Evolutionary conservation across 2,113 vertebrate genomes (phyloP).

Genomic region (Apistogramma diplotaenia): DNA sequence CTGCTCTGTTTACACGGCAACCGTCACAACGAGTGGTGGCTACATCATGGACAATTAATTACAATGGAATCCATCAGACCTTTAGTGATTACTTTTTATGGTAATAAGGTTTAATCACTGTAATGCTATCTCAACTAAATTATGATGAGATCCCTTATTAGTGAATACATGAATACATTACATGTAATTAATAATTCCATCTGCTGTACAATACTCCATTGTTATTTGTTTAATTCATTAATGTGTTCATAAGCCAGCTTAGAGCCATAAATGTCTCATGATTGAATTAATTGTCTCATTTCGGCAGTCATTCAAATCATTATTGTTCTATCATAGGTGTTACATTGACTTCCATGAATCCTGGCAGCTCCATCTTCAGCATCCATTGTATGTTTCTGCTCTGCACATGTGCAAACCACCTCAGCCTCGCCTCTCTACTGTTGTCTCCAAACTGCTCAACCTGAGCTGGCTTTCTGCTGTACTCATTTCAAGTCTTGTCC

Average conservation of each 20-base stretch:
- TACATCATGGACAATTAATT: constrained; percentile 39
- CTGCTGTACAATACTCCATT: constrained; percentile 3
- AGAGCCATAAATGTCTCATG: constrained; percentile 23
- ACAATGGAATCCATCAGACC: constrained; percentile 13
- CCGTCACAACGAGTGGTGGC: constrained; percentile 13
- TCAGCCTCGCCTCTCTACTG: not conserved
- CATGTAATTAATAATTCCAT: constrained; percentile 19
- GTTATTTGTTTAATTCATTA: constrained; percentile 53
- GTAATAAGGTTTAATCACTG: constrained; percentile 53
- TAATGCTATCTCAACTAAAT: constrained; percentile 52
- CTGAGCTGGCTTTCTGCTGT: not conserved
- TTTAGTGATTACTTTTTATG: constrained; percentile 51
- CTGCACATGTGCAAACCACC: not conserved
- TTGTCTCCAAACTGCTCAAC: not conserved
- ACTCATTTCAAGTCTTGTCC: not conserved
- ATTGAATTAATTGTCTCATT: constrained; percentile 26
- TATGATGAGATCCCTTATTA: constrained; percentile 41
- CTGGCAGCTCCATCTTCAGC: too few relatives aligned
- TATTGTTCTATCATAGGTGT: not conserved
- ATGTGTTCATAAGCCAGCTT: constrained; percentile 46
- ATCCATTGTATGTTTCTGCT: too few relatives aligned
- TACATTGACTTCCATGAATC: too few relatives aligned
- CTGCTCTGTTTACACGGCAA: constrained; percentile 6
- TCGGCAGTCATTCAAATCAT: not conserved
- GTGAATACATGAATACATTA: constrained; percentile 49